These are phyloP conservation scores for Solenodon paradoxus DNA, from an alignment of 2,113 vertebrate genomes.

Conservation along the genomic window DNA sequence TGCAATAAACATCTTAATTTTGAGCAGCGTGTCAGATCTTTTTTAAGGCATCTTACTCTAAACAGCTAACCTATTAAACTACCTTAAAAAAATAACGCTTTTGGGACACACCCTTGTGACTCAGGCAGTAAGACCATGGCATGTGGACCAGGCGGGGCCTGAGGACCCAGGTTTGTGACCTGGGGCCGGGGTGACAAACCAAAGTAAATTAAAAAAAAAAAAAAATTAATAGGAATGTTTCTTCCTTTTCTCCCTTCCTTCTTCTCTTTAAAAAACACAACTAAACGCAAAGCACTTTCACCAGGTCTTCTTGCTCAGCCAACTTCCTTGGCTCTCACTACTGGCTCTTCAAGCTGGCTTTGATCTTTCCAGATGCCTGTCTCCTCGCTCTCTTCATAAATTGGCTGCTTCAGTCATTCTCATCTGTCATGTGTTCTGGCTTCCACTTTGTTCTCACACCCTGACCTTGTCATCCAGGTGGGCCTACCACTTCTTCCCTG, in stretches of 20 bases:
- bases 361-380: background rate
- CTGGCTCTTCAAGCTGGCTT: background rate
- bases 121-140: too few relatives aligned
- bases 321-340: background rate
- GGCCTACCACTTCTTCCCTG: background rate
- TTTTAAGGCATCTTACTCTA: background rate
- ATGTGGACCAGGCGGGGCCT: too few relatives aligned
- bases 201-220: too few relatives aligned
- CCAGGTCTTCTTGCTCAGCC: background rate
- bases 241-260: too few relatives aligned
- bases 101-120: too few relatives aligned
- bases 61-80: background rate
- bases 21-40: background rate
- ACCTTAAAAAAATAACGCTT: background rate
- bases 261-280: too few relatives aligned
- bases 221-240: too few relatives aligned
- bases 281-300: background rate
- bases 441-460: background rate
- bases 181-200: too few relatives aligned
- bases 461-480: background rate
- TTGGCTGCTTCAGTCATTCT: background rate
- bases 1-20: background rate
- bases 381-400: background rate
- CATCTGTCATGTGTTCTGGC: background rate
- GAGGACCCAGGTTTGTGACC: too few relatives aligned